A percentile compares a stretch with the other conserved stretches of the same genome.
These are phyloP conservation scores for Xiphias gladius DNA, from an alignment of 2,113 vertebrate genomes.

Conservation along the genomic window DNA sequence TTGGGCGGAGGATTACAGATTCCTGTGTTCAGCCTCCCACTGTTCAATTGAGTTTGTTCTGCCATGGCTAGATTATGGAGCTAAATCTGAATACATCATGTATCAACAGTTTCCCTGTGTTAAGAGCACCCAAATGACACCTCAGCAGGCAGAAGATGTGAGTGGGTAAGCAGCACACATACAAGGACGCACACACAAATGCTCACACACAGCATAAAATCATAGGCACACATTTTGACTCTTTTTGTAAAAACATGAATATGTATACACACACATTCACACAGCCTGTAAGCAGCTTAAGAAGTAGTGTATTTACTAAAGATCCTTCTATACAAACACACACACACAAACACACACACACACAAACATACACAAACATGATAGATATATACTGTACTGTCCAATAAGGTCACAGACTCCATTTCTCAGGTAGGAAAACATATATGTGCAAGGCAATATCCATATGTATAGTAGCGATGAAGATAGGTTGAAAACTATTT, in stretches of 20 bases:
- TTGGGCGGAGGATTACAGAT: constrained; percentile 68
- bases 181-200: background rate
- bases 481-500: background rate
- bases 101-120: constrained; percentile 64
- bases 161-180: constrained; percentile 37
- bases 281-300: constrained; percentile 56
- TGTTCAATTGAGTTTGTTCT: constrained; percentile 70
- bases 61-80: constrained; percentile 71
- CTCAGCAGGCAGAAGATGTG: constrained; percentile 58
- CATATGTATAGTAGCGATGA: background rate
- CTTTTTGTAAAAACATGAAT: constrained; percentile 2
- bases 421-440: background rate
- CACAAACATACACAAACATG: background rate
- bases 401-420: background rate
- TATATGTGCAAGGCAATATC: background rate
- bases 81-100: constrained; percentile 67
- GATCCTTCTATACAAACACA: constrained; percentile 6
- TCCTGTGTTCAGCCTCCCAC: constrained; percentile 64
- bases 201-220: constrained; percentile 24
- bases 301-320: constrained; percentile 46
- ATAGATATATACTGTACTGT: background rate
- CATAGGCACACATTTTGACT: constrained; percentile 12
- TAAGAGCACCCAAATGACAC: constrained; percentile 69
- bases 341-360: too few species aligned
- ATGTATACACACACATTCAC: constrained; percentile 4